A percentile compares a stretch with the other conserved stretches of the same genome.
Evolutionary conservation across 2,113 vertebrate genomes (phyloP).

Genomic region (Misgurnus mizolepis): DNA sequence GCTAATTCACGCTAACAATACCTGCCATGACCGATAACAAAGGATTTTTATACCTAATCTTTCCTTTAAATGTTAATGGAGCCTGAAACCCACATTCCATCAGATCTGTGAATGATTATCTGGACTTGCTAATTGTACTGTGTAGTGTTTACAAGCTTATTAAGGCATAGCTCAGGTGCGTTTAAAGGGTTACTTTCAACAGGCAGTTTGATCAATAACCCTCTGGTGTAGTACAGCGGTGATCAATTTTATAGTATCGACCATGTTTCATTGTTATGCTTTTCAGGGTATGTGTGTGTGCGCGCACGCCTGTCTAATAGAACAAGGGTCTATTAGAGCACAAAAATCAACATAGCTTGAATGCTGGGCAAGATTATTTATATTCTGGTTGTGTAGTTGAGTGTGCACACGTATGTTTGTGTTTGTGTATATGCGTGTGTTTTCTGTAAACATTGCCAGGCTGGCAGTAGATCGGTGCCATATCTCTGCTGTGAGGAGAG

Average conservation of each 20-base stretch:
- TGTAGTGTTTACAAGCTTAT: conserved; percentile 61
- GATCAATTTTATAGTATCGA: conserved; percentile 74
- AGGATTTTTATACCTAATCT: conserved; percentile 1
- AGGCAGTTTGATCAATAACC: conserved; percentile 68
- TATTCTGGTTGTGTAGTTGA: conserved; percentile 36
- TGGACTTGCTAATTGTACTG: conserved; percentile 49
- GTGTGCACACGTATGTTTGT: conserved; percentile 42
- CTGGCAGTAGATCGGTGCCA: conserved; percentile 73
- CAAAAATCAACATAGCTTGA: conserved; percentile 25
- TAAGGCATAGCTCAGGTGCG: conserved; percentile 55
- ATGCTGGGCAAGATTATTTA: background rate
- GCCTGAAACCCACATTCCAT: conserved; percentile 25
- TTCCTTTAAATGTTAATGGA: background rate
- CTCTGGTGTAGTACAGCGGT: conserved; percentile 67
- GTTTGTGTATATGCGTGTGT: conserved; percentile 70
- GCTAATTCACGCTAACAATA: conserved; percentile 40
- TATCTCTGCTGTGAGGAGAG: conserved; percentile 87
- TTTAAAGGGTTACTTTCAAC: conserved; percentile 71
- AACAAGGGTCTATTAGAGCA: conserved; percentile 18
- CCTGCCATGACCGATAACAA: conserved; percentile 21
- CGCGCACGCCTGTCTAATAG: background rate
- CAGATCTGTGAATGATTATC: conserved; percentile 37
- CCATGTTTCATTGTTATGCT: conserved; percentile 72
- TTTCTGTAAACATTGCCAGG: conserved; percentile 82
- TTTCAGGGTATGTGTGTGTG: conserved; percentile 39